phyloP scores from a whole-genome alignment of 2,888 invertebrate genomes.

The Pogonocherus hispidulus region DNA sequence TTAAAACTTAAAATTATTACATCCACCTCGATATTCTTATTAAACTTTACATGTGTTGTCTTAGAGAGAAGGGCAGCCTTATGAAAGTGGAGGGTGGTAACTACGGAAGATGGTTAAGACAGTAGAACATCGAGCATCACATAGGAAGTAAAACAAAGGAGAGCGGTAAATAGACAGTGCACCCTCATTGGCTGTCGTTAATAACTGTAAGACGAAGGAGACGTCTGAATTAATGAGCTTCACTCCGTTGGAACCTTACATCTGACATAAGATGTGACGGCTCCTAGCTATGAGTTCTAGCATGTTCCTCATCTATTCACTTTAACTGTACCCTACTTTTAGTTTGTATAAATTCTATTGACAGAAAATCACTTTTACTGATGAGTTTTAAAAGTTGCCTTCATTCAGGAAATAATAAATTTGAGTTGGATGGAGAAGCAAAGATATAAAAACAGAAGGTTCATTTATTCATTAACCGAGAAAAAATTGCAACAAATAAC shows the following conservation, averaged over 20 bases:
- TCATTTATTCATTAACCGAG: too few species aligned
- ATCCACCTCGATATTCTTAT: not conserved
- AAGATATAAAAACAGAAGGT: too few species aligned
- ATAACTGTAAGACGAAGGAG: conserved; percentile 66
- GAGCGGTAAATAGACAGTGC: conserved; percentile 63
- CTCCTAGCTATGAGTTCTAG: conserved; percentile 42
- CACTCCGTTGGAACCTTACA: conserved; percentile 49
- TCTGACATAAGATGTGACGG: conserved; percentile 54
- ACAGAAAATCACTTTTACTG: conserved; percentile 38
- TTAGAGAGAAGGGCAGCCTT: conserved; percentile 8
- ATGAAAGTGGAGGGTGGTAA: conserved; percentile 44
- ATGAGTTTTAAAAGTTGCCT: conserved; percentile 36
- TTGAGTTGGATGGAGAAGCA: too few species aligned
- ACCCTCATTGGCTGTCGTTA: conserved; percentile 66
- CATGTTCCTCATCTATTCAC: conserved; percentile 16
- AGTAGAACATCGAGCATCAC: conserved; percentile 46
- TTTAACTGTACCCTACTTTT: conserved; percentile 4
- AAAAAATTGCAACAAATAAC: too few species aligned
- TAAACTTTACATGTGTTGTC: conserved; percentile 11
- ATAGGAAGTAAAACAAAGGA: conserved; percentile 62
- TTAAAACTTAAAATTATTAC: too few species aligned
- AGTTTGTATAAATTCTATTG: not conserved
- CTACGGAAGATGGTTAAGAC: conserved; percentile 55
- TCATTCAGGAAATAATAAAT: too few species aligned
- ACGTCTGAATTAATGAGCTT: conserved; percentile 67